A percentile compares a stretch with the other conserved stretches of the same genome.
Evolutionary conservation across 92 coral and sea anemone genomes (phyloP).

Genomic region (Palythoa grandis): DNA sequence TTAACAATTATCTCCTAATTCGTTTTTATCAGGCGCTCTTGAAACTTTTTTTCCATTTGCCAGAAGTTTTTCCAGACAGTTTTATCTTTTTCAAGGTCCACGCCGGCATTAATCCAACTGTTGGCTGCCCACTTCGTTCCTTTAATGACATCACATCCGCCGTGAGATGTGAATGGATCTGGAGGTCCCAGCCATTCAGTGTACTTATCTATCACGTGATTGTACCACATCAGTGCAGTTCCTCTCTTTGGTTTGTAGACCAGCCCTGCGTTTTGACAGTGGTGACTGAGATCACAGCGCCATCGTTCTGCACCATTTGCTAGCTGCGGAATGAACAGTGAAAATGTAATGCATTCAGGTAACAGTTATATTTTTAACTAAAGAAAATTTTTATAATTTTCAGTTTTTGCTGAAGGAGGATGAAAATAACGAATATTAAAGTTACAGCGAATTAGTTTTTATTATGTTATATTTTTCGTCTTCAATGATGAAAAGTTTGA

Average conservation of each 20-base stretch:
- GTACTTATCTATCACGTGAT: constrained; percentile 76
- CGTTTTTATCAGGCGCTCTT: background rate
- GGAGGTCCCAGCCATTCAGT: constrained; percentile 90
- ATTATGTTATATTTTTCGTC: no score
- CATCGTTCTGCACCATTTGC: constrained; percentile 43
- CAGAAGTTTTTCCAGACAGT: constrained; percentile 61
- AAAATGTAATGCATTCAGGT: background rate
- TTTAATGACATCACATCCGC: constrained; percentile 95
- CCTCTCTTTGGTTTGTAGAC: constrained; percentile 90
- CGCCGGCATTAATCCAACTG: constrained; percentile 90
- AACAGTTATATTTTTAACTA: background rate
- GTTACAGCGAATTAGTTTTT: background rate
- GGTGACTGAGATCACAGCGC: constrained; percentile 74
- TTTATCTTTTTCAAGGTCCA: constrained; percentile 62
- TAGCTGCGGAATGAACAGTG: background rate
- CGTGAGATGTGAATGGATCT: constrained; percentile 83
- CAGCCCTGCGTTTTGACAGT: constrained; percentile 79
- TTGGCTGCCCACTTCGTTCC: constrained; percentile 99
- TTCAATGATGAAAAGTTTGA: no score
- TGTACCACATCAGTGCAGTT: constrained; percentile 92
- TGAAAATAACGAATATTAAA: no score
- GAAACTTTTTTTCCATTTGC: constrained; percentile 10
- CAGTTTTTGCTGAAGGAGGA: no score
- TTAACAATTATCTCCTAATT: background rate
- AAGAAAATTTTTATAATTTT: no score